Evolutionary conservation across 2,797 vertebrate species (phyloP).

Genomic region (Gymnoscopelus braueri): DNA sequence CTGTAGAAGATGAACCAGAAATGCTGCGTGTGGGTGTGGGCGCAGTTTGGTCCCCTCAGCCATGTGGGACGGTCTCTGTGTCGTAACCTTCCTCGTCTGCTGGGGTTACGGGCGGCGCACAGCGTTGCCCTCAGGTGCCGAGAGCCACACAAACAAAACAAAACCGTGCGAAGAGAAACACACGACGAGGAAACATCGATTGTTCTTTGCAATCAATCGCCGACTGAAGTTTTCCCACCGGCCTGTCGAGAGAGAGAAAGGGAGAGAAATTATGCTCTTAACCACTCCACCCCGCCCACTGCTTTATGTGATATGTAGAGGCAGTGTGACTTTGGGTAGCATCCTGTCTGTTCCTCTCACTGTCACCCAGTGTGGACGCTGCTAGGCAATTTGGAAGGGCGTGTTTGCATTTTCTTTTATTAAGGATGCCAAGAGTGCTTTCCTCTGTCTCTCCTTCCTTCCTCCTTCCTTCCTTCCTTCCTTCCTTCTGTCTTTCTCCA

Average conservation of each 20-base stretch:
- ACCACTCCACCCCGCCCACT: constrained; percentile 30
- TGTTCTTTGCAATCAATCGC: constrained; percentile 3
- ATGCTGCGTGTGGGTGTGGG: not conserved
- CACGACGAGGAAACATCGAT: not conserved
- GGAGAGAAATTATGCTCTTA: constrained; percentile 29
- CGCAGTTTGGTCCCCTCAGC: not conserved
- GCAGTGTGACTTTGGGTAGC: constrained; percentile 72
- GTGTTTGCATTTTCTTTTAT: not conserved
- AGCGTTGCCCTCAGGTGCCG: not conserved
- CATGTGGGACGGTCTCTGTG: not conserved
- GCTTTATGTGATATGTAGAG: constrained; percentile 59
- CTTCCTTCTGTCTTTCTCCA: constrained; percentile 12
- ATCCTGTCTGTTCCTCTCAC: constrained; percentile 75
- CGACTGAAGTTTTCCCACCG: constrained; percentile 36
- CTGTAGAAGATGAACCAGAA: not conserved
- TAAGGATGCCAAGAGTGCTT: constrained; percentile 46
- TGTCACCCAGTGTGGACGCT: constrained; percentile 65
- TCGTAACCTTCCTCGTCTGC: not conserved
- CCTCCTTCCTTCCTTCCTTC: constrained; percentile 5
- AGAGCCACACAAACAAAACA: constrained; percentile 6
- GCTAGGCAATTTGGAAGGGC: constrained; percentile 24
- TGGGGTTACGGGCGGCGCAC: not conserved
- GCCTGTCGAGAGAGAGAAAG: constrained; percentile 17
- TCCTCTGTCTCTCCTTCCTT: constrained; percentile 23
- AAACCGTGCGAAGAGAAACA: not conserved